phyloP scores from a whole-genome alignment of 1,140 invertebrate species.

The Popillia japonica region DNA sequence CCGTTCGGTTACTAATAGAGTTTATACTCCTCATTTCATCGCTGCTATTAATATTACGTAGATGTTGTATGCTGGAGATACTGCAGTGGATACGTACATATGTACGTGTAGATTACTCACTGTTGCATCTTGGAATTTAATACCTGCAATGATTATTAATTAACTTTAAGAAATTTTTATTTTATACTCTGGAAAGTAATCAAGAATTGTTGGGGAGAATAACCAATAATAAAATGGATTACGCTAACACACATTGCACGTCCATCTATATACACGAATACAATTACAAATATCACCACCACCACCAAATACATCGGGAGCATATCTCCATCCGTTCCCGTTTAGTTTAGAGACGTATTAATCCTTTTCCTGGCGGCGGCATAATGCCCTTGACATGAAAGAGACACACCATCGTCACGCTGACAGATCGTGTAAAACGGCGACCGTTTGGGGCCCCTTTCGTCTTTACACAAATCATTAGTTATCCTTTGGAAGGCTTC shows the following conservation, averaged over 20 bases:
- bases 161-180: too few species aligned
- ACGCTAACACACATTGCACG: too few species aligned
- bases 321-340: background rate
- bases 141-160: too few species aligned
- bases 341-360: constrained; percentile 31
- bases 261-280: background rate
- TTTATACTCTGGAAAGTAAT: too few species aligned
- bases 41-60: constrained; percentile 26
- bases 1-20: background rate
- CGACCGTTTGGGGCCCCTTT: background rate
- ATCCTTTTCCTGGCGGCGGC: constrained; percentile 22
- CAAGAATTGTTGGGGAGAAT: too few species aligned
- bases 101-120: background rate
- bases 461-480: constrained; percentile 22
- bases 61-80: background rate
- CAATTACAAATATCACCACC: background rate
- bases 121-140: too few species aligned
- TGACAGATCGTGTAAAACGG: constrained; percentile 31
- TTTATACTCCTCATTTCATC: constrained; percentile 21
- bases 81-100: background rate
- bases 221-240: too few species aligned
- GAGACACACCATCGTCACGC: constrained; percentile 32
- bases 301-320: background rate
- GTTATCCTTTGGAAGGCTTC: background rate
- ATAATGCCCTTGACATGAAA: constrained; percentile 33